Base-by-base conservation (phyloP, 2,797 vertebrate species). In the Tamandua tetradactyla region DNA sequence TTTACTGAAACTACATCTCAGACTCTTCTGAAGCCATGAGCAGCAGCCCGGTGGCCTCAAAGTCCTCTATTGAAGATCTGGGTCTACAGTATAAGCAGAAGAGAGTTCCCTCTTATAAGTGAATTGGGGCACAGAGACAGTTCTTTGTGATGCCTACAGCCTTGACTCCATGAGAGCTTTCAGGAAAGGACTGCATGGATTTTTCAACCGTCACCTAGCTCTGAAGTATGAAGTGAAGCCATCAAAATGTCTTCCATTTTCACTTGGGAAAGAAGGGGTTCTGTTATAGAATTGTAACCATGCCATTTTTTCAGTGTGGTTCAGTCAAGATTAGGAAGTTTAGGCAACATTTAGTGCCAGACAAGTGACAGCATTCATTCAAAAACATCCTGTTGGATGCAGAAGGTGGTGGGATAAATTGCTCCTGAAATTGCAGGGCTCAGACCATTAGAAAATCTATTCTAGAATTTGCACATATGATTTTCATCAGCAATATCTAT, bases 231-330 rank as follows among this genome's bases (percentile, higher is more conserved):
- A 98, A 97, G 97, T 89, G 95, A 97, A 97, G 97, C 96, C 96
- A 97, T 96, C 94, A 96, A 96, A 97, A 94, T 95, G 94, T 96
- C 97, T 98, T 98, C 96, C 95, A 35, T 89, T 97, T 97, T 98
- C 96, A 94, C 96, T 89, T 78, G 96, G 94, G 93, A 95, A 76
- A 94, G 97, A 97, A 97, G 96, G 95, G 75, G 78, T 96, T 97
- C 97, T 97, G 96, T 96, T 96, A 94, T 95, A 96, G 95, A 97
- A 59, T 7, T 83, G 40, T 59, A 47, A 88, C 49, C 32, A 40
- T 20, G 49, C 37, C 22, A 32, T 85, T 74, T 86, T 78, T 92
- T 88, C 86, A 59, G 83, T 69, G 86, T 35, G 62, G 66, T 49
- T 96, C 80, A 93, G 72, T 32, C 90, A 89, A 88, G 59, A 81